These are phyloP conservation scores for Budorcas taxicolor DNA, from an alignment of 2,113 vertebrate species.

Conservation along the genomic window DNA sequence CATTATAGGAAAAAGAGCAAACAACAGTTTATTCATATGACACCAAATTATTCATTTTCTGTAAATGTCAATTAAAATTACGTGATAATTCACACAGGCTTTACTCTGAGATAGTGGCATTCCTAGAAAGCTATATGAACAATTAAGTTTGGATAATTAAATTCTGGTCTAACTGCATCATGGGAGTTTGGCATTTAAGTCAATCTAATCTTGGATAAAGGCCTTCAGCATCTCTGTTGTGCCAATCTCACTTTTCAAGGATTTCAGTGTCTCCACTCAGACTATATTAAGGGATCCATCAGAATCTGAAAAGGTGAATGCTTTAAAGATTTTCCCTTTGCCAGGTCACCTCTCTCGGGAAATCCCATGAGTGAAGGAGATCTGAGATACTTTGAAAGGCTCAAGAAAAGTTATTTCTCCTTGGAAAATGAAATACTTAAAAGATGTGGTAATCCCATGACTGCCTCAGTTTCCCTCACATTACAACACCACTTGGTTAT, in stretches of 20 bases:
- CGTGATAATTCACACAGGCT: background rate
- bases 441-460: background rate
- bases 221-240: background rate
- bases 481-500: background rate
- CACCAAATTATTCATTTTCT: background rate
- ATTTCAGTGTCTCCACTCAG: background rate
- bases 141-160: background rate
- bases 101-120: background rate
- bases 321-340: background rate
- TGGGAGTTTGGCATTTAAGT: background rate
- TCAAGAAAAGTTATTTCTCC: background rate
- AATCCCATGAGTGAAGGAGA: background rate
- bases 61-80: constrained; percentile 1
- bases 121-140: background rate
- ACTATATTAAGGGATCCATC: background rate
- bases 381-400: background rate
- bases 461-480: background rate
- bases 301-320: background rate
- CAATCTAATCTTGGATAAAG: background rate
- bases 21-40: background rate
- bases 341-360: background rate
- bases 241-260: background rate
- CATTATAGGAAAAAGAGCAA: background rate
- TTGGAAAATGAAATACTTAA: background rate
- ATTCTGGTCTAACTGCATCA: background rate